Base-by-base conservation (phyloP, 1,140 invertebrate species). In the Zaprionus davidi region DNA sequence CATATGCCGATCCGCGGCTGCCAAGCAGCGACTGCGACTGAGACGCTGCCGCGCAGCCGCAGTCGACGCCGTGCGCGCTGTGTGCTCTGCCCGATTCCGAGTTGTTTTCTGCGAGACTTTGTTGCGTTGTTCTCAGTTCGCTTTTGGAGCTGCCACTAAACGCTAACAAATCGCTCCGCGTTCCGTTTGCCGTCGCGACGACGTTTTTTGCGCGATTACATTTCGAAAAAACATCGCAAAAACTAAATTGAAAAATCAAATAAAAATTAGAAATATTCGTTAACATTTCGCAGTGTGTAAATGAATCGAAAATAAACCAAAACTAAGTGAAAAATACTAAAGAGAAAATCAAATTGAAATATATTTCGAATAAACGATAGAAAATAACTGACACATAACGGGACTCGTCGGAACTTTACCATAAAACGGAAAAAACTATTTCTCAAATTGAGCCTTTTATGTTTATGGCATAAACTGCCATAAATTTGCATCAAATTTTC, bases 81-180 rank as follows among this genome's bases (percentile, higher is more conserved):
- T 26, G 64, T 64, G 56, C 55, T 62, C 55, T 62, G 78, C 17
- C 53, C 69, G 63, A 66, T 71, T 75, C 82, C 81, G 78, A 79
- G 84, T 79, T 84, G 75, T 79, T 87, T 88, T 88, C 84, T 87
- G 72, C 71, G 70, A 66, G 79, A 75, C 76, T 86, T 68, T 66
- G 76, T 58, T 80, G 72, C 83, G 81, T 88, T 78, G 78, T 69
- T 73, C 79, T 88, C 85, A 88, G 68, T 88, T 88, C 55, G 77
- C 57, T 87, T 82, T 80, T 69, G 65, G 83, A 87, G 83, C 84
- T 87, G 78, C 55, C 36, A 59, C 64, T 34, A 74, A 64, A 64
- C 76, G 65, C 56, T 57, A 28, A 67, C 58, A 64, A 79, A 71
- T 55, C 65, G 84, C 78, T 84, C 80, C 81, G 83, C 71, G 63